Percentiles rank a stretch among this genome's conserved stretches.
Evolutionary conservation across 2,888 invertebrate species (phyloP).

Genomic region (Dynastes tityus): DNA sequence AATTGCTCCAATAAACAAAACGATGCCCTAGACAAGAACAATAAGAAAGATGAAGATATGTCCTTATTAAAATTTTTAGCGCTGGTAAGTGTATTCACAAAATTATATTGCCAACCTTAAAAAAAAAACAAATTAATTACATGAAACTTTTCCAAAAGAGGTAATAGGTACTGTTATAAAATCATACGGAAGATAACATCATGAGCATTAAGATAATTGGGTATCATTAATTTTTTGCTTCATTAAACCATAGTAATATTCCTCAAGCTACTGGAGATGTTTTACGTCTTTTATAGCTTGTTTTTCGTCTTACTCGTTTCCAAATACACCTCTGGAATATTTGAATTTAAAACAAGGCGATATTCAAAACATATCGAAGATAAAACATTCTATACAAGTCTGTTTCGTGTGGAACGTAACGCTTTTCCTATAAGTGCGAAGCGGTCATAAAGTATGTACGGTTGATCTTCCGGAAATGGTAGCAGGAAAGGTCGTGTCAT

Average conservation of each 20-base stretch:
- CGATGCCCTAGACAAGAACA: slow-evolving; percentile 52
- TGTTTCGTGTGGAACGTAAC: background rate
- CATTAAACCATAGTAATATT: too few relatives aligned
- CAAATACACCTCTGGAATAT: too few relatives aligned
- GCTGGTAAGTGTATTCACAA: slow-evolving; percentile 77
- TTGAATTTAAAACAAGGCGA: slow-evolving; percentile 32
- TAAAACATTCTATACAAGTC: background rate
- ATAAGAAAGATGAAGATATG: slow-evolving; percentile 68
- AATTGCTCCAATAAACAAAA: slow-evolving; percentile 25
- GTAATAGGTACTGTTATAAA: too few relatives aligned
- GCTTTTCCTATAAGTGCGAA: background rate
- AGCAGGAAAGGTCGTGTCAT: slow-evolving; percentile 25
- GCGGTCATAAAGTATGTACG: slow-evolving; percentile 20
- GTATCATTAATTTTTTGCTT: too few relatives aligned
- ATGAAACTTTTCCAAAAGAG: too few relatives aligned
- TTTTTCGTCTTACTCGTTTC: background rate
- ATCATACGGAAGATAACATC: background rate
- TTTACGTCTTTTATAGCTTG: too few relatives aligned
- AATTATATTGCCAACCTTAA: background rate
- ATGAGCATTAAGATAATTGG: background rate
- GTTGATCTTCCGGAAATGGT: slow-evolving; percentile 15
- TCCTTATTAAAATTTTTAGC: slow-evolving; percentile 82
- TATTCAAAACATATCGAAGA: background rate
- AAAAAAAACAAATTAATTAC: background rate
- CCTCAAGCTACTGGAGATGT: too few relatives aligned